Percentiles rank a stretch among this genome's conserved stretches.
Evolutionary conservation across 2,797 vertebrate species (phyloP).

Genomic region (Enteromius radiatus): DNA sequence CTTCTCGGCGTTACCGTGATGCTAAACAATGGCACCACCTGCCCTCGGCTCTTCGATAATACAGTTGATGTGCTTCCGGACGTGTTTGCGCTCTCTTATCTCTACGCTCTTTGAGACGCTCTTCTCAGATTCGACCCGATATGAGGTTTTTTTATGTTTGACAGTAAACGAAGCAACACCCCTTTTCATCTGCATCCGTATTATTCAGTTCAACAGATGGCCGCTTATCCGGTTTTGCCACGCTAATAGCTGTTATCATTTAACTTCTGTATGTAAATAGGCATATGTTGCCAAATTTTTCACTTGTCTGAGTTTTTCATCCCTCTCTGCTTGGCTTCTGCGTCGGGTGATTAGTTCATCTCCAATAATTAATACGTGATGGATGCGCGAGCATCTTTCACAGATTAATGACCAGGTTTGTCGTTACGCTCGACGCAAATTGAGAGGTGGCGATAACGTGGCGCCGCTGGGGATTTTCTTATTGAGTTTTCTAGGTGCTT

Average conservation of each 20-base stretch:
- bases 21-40: conserved; percentile 57
- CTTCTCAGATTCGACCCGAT: conserved; percentile 51
- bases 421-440: conserved; percentile 42
- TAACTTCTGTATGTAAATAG: conserved; percentile 60
- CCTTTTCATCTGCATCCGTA: conserved; percentile 44
- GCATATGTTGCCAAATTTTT: conserved; percentile 60
- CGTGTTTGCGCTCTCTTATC: conserved; percentile 57
- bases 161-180: conserved; percentile 56
- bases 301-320: conserved; percentile 57
- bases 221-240: conserved; percentile 59
- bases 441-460: conserved; percentile 50
- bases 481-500: conserved; percentile 51
- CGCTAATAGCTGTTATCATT: conserved; percentile 62
- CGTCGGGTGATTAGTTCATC: conserved; percentile 61
- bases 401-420: conserved; percentile 60
- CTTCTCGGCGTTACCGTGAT: conserved; percentile 54
- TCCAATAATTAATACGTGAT: conserved; percentile 64
- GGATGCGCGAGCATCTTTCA: conserved; percentile 55
- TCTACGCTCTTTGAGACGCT: conserved; percentile 47
- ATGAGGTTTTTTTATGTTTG: conserved; percentile 45
- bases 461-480: conserved; percentile 48
- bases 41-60: conserved; percentile 58
- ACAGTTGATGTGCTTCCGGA: conserved; percentile 45
- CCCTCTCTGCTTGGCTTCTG: conserved; percentile 54
- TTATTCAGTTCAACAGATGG: conserved; percentile 64